Base-by-base conservation (phyloP, 2,888 invertebrate genomes). In the Drosophila leonis region DNA sequence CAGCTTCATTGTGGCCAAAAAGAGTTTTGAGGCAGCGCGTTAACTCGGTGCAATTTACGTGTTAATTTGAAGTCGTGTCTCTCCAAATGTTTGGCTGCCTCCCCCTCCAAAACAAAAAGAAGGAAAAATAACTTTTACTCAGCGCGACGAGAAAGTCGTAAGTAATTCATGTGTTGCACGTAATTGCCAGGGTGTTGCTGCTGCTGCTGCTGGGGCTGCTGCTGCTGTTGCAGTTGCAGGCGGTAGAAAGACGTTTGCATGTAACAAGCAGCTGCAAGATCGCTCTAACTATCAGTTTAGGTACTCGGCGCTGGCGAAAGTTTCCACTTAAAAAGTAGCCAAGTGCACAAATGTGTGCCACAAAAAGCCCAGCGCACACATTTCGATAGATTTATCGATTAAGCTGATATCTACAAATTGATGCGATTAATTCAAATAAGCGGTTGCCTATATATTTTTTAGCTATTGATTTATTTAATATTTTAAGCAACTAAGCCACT, bases 1-100 rank as follows among this genome's bases (percentile, higher is more conserved):
- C 56, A 49, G 51, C 48, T 66, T 51, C 55, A 59, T 44, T 75
- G 33, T 72, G 82, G 81, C 78, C 78, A 20, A 78, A 82, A 70
- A 84, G 18, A 39, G 70, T 76, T 67, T 65, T 59, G 39, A 20
- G 60, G 73, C 73, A 71, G 51, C 83, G 86, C 86, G 84, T 81
- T 84, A 86, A 86, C 67, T 83, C 72, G 83, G 77, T 61, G 86
- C 84, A 84, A 84, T 84, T 84, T 84, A 84, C 84, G 88, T 84
- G 88, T 84, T 84, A 88, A 84, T 84, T 84, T 84, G 65, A 71
- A 88, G 68, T 84, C 84, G 88, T 88, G 84, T 80, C 81, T 83
- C 66, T 80, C 69, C 72, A 70, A 87, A 82, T 84, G 78, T 77
- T 77, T 72, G 52, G 54, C 63, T 68, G 54, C 63, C 66, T 74